A percentile compares a stretch with the other conserved stretches of the same genome.
These are phyloP conservation scores for Nesoenas mayeri DNA, from an alignment of 2,113 vertebrate species.

Conservation along the genomic window DNA sequence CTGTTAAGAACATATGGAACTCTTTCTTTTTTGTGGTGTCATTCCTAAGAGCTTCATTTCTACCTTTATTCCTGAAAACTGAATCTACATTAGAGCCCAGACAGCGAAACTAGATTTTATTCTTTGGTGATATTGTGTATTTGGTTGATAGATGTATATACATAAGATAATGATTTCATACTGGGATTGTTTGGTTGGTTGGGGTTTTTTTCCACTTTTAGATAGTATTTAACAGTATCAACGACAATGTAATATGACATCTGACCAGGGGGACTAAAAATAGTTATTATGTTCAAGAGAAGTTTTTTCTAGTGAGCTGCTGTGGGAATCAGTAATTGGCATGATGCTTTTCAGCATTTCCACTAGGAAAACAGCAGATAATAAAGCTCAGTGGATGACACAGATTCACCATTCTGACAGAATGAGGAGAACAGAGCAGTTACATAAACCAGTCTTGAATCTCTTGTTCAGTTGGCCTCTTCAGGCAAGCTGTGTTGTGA, in stretches of 20 bases:
- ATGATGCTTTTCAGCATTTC: neutral
- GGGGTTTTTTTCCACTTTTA: neutral
- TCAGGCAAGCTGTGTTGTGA: neutral
- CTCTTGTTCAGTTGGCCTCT: neutral
- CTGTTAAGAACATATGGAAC: neutral
- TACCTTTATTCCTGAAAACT: neutral
- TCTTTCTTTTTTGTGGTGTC: neutral
- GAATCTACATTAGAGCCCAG: neutral
- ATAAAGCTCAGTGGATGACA: neutral
- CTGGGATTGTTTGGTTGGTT: no score
- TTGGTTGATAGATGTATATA: neutral
- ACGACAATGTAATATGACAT: rapidly evolving
- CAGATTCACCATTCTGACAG: neutral
- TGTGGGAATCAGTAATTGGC: neutral
- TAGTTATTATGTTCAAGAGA: neutral
- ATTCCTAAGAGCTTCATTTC: neutral
- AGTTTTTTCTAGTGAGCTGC: neutral
- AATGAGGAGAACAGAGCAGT: neutral
- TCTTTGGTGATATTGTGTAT: neutral
- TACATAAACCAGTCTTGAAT: neutral
- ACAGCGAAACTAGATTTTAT: neutral
- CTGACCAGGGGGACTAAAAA: neutral
- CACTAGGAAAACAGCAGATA: neutral
- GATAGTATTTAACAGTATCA: neutral
- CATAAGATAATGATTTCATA: neutral